These are phyloP conservation scores for Clunio marinus DNA, from an alignment of 2,888 invertebrate genomes.

Conservation along the genomic window DNA sequence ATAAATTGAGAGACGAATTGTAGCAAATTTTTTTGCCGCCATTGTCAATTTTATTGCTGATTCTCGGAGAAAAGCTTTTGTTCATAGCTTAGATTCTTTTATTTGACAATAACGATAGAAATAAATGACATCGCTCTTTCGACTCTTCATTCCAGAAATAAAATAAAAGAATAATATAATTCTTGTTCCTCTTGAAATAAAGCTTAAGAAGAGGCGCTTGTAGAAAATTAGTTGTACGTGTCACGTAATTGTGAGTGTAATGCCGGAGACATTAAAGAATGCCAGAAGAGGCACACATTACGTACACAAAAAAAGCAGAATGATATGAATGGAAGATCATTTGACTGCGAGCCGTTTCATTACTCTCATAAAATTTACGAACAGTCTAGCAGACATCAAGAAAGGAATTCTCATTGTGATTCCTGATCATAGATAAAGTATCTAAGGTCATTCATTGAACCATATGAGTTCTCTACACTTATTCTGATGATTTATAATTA, in stretches of 20 bases:
- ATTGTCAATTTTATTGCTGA: too few species aligned
- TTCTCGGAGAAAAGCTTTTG: background rate
- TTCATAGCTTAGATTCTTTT: background rate
- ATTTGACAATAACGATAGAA: background rate
- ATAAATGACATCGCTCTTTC: background rate
- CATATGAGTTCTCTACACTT: too few species aligned
- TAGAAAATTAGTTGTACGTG: constrained; percentile 25
- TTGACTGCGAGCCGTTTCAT: background rate
- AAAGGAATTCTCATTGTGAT: background rate
- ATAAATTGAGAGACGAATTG: background rate
- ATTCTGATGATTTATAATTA: too few species aligned
- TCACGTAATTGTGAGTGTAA: constrained; percentile 23
- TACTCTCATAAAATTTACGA: background rate
- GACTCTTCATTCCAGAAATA: background rate
- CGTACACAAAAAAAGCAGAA: too few species aligned
- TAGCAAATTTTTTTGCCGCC: too few species aligned
- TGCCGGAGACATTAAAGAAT: background rate
- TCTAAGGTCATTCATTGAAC: too few species aligned
- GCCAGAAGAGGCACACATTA: background rate
- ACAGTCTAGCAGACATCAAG: too few species aligned
- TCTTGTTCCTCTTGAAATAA: background rate
- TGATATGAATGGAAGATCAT: constrained; percentile 12
- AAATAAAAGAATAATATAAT: background rate
- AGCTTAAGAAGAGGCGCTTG: background rate
- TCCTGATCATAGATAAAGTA: too few species aligned